Conservation (phyloP, 2,888 invertebrate species). For the Mythimna pallens region DNA sequence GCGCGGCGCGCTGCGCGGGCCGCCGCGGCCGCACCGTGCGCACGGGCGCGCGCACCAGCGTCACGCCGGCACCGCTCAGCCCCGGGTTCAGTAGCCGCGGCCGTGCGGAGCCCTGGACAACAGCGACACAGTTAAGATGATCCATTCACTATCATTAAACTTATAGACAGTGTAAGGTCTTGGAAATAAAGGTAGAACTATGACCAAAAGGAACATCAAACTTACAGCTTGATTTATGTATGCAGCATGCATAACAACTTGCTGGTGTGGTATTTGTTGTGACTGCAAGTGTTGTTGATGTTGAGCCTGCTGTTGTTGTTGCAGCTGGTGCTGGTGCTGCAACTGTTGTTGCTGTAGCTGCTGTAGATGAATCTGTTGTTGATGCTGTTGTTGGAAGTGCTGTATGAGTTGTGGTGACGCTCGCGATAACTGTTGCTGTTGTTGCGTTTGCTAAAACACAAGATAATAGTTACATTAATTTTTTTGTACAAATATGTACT, state of each 20-base stretch:
- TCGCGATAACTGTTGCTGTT: constrained; percentile 67
- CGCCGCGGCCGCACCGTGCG: constrained; percentile 75
- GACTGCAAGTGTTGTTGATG: constrained; percentile 74
- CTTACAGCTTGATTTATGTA: constrained; percentile 87
- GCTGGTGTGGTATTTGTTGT: constrained; percentile 74
- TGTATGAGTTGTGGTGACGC: constrained; percentile 78
- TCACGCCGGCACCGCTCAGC: constrained; percentile 74
- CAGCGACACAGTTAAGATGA: not conserved
- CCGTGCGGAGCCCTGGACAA: constrained; percentile 65
- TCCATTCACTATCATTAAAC: not conserved
- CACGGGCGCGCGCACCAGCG: constrained; percentile 79
- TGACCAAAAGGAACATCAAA: constrained; percentile 24
- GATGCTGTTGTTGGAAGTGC: constrained; percentile 75
- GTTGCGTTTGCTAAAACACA: constrained; percentile 68
- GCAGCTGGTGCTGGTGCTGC: constrained; percentile 81
- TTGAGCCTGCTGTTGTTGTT: constrained; percentile 73
- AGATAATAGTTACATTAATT: not conserved
- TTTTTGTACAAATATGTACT: not conserved
- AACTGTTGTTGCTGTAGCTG: constrained; percentile 74
- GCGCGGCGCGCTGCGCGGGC: constrained; percentile 72
- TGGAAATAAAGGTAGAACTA: not conserved
- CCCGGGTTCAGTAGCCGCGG: constrained; percentile 83
- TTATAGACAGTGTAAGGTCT: not conserved
- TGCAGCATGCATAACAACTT: constrained; percentile 87
- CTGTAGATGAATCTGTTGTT: constrained; percentile 74